Base-by-base conservation (phyloP, 23 tunicate species). In the Trididemnum miniatum region DNA sequence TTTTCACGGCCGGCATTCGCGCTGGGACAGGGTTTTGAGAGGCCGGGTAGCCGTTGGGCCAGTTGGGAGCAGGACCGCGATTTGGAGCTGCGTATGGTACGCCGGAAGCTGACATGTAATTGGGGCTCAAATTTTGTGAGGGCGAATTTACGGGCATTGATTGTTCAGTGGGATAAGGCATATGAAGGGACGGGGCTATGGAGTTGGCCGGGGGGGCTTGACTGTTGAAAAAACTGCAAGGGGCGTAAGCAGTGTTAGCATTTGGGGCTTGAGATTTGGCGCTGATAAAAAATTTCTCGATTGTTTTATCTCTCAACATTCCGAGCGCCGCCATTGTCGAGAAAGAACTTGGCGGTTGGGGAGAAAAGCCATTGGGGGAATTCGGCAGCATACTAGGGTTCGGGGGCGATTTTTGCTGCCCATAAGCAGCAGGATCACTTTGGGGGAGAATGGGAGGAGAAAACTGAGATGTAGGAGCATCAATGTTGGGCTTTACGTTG, bases 241-340 rank as follows among this genome's bases (percentile, higher is more conserved):
- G 65, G 28, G 36, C 22, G 40, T 12, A 49, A 18, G 28, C 29
- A 22, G 76, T 27, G 29, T 65, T 22, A 35, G 78, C 15, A 32
- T 32, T 27, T 20, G 78, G 27, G 35, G 36, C 25, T 40, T 25
- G 80, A 12, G 7, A 27, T 74, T 74, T 74, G 25, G 2, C 4
- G 9, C 5, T 27, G 37, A 28, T 20, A 59, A 86, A 78, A 50
- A 86, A 86, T 7, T 50, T 31, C 34, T 86, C 90, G 39, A 86
- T 86, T 15, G 90, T 86, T 65, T 79, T 79, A 29, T 86, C 84
- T 0, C 84, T 79, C 2, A 86, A 35, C 31, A 79, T 35, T 2
- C 90, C 90, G 22, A 86, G 84, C n/a, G 84, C 84, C 30, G 30
- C 38, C 90, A 86, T 86, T 1, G 90, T 78, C 1, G 90, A 79